Percentiles rank a stretch among this genome's conserved stretches.
Conservation (phyloP, 1,140 invertebrate genomes). For the Holcopasites calliopsidis region DNA sequence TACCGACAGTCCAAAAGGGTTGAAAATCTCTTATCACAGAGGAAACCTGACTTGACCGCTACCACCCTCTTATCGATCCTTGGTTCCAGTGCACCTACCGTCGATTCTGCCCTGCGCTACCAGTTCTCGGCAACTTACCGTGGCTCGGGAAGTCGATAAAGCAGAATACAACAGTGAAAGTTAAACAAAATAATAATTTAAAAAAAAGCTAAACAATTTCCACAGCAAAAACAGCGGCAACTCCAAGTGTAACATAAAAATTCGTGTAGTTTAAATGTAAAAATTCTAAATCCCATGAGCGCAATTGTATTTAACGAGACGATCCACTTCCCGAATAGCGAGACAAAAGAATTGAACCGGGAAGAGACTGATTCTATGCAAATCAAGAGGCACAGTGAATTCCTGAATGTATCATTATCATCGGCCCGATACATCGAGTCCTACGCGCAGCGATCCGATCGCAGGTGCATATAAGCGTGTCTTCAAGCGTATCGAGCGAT, state of each 20-base stretch:
- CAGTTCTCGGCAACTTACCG: background rate
- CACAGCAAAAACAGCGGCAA: too few relatives aligned
- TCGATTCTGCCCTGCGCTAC: background rate
- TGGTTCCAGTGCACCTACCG: background rate
- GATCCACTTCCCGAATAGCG: background rate
- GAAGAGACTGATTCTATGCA: constrained; percentile 48
- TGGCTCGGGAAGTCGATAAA: background rate
- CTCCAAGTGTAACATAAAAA: too few relatives aligned
- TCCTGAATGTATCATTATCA: constrained; percentile 29
- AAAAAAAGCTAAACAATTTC: background rate
- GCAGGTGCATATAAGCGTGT: constrained; percentile 23
- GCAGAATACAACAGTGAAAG: background rate
- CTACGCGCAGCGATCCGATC: constrained; percentile 34
- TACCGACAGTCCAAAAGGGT: background rate
- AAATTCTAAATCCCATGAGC: background rate
- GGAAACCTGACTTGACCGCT: too few relatives aligned
- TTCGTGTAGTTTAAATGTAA: too few relatives aligned
- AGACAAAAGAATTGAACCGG: constrained; percentile 5
- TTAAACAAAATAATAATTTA: background rate
- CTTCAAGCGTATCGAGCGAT: background rate
- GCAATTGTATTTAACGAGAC: constrained; percentile 3
- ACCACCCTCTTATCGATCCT: background rate
- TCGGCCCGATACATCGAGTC: constrained; percentile 30
- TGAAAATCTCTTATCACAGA: too few relatives aligned
- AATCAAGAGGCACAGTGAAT: constrained; percentile 40